Conservation (phyloP, 1,140 invertebrate species). For the Capitella teleta region DNA sequence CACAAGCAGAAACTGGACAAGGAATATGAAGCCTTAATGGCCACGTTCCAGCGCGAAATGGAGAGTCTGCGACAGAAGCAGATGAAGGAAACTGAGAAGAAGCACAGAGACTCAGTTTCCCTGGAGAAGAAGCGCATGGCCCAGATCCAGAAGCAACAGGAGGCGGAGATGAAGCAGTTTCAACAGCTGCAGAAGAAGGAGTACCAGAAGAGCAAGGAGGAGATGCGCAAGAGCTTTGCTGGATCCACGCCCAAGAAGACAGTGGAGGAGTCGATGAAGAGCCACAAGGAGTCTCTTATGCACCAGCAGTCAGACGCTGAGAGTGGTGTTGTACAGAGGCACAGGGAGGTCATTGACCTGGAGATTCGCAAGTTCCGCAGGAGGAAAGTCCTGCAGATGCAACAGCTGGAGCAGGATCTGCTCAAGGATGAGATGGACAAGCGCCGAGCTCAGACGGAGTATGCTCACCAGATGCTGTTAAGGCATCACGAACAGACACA, state of each 20-base stretch:
- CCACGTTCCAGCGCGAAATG: slow-evolving; percentile 81
- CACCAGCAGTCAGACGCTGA: slow-evolving; percentile 84
- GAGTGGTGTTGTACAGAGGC: slow-evolving; percentile 67
- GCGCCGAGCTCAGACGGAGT: slow-evolving; percentile 83
- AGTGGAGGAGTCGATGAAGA: slow-evolving; percentile 65
- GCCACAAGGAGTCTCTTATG: slow-evolving; percentile 80
- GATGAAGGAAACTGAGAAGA: slow-evolving; percentile 67
- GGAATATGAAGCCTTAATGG: slow-evolving; percentile 85
- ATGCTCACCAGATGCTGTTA: slow-evolving; percentile 86
- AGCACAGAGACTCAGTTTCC: slow-evolving; percentile 58
- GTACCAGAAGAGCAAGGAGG: slow-evolving; percentile 95
- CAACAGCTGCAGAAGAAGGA: slow-evolving; percentile 88
- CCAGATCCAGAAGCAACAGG: slow-evolving; percentile 78
- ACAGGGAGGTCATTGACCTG: slow-evolving; percentile 81
- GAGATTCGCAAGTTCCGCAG: slow-evolving; percentile 73
- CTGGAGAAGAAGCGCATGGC: slow-evolving; percentile 89
- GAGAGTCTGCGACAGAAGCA: slow-evolving; percentile 81
- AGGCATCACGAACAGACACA: slow-evolving; percentile 94
- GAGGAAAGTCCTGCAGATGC: slow-evolving; percentile 73
- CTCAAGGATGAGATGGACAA: slow-evolving; percentile 88
- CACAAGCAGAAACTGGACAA: slow-evolving; percentile 90
- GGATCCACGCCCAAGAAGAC: slow-evolving; percentile 84
- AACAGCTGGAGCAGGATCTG: slow-evolving; percentile 82
- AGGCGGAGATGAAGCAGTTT: slow-evolving; percentile 78
- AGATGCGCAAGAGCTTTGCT: slow-evolving; percentile 76